Conservation (phyloP, 2,888 invertebrate genomes). For the Fragum fragum region DNA sequence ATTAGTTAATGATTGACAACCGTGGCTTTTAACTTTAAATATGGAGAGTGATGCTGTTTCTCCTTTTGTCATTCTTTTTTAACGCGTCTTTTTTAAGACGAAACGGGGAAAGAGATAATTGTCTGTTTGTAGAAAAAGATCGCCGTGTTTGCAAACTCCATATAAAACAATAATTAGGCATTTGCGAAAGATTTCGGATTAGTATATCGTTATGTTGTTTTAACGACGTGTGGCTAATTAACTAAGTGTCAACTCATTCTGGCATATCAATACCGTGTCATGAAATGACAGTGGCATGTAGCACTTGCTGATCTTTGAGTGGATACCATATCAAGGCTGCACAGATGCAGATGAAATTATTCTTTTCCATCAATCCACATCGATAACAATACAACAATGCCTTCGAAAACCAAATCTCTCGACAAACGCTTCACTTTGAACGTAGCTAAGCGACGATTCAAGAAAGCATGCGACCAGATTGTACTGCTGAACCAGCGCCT, state of each 20-base stretch:
- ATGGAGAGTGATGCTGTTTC: too few species aligned
- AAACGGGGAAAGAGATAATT: background rate
- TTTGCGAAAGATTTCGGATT: background rate
- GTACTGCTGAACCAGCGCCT: background rate
- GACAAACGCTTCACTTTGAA: slow-evolving; percentile 41
- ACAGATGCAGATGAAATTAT: background rate
- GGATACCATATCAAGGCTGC: background rate
- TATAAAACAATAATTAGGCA: background rate
- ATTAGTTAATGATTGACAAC: too few species aligned
- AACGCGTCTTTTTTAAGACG: too few species aligned
- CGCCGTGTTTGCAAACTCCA: background rate
- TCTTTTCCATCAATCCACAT: background rate
- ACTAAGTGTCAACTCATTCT: slow-evolving; percentile 40
- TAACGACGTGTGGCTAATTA: slow-evolving; percentile 46
- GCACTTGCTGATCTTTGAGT: background rate
- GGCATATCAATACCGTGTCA: slow-evolving; percentile 3
- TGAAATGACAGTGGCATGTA: slow-evolving; percentile 6
- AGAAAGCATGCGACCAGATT: slow-evolving; percentile 10
- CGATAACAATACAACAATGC: slow-evolving; percentile 16
- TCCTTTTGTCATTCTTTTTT: too few species aligned
- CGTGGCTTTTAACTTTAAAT: too few species aligned
- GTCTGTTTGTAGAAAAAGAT: background rate
- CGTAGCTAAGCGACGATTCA: background rate
- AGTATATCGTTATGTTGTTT: slow-evolving; percentile 24
- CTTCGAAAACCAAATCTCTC: slow-evolving; percentile 41